Conservation (phyloP, 2,888 invertebrate genomes). For the Temnothorax ravouxi region DNA sequence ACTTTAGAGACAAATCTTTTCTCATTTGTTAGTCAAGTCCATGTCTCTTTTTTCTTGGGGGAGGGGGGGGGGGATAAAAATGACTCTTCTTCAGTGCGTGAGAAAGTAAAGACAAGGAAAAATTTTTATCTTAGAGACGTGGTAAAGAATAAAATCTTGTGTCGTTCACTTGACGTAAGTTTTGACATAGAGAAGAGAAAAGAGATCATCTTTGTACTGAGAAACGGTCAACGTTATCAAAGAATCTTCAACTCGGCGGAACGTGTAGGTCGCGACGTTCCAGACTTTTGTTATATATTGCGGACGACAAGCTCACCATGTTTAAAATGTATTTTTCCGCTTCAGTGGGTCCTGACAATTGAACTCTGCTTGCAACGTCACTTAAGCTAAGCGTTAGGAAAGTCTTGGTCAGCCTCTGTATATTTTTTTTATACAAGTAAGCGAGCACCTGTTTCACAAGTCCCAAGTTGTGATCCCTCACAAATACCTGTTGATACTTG, state of each 20-base stretch:
- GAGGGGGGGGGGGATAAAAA: background rate
- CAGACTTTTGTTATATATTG: background rate
- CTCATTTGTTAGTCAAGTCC: too few species aligned
- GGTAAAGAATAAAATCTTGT: background rate
- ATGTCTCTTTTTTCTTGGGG: too few species aligned
- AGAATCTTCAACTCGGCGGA: background rate
- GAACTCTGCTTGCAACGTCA: constrained; percentile 96
- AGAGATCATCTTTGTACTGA: background rate
- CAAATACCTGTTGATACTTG: constrained; percentile 94
- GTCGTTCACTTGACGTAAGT: background rate
- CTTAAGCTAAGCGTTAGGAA: constrained; percentile 95
- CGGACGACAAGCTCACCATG: constrained; percentile 90
- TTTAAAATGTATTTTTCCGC: constrained; percentile 97
- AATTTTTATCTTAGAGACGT: background rate
- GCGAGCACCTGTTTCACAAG: constrained; percentile 94
- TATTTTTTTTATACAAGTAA: constrained; percentile 98
- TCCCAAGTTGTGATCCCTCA: constrained; percentile 92
- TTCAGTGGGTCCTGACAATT: constrained; percentile 93
- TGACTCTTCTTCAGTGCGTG: background rate
- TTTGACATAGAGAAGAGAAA: background rate
- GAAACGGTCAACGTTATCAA: background rate
- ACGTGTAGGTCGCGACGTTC: background rate
- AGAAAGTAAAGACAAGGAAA: background rate
- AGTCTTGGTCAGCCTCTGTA: constrained; percentile 97
- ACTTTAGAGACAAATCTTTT: too few species aligned